Evolutionary conservation across 1,140 invertebrate genomes (phyloP).

Genomic region (Lordiphosa collinella): DNA sequence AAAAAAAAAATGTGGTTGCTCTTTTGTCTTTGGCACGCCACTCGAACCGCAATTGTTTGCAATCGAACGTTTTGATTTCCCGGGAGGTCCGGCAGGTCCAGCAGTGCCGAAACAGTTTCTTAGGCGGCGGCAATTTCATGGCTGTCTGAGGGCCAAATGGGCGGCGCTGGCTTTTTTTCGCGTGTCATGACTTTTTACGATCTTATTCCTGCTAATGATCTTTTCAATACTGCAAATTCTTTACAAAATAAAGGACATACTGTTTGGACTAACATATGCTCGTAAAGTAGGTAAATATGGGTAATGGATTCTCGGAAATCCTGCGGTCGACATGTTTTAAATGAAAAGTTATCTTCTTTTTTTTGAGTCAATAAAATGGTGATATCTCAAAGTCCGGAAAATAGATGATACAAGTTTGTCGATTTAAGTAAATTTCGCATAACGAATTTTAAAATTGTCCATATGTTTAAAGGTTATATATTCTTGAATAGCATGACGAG

Average conservation of each 20-base stretch:
- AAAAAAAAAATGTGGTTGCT: slow-evolving; percentile 30
- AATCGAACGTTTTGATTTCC: slow-evolving; percentile 71
- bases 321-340: background rate
- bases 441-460: no score
- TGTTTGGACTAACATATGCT: slow-evolving; percentile 32
- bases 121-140: slow-evolving; percentile 52
- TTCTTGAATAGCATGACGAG: no score
- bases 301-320: slow-evolving; percentile 11
- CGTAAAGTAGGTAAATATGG: slow-evolving; percentile 6
- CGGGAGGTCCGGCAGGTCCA: slow-evolving; percentile 51
- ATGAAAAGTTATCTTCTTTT: background rate
- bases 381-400: no score
- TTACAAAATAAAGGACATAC: slow-evolving; percentile 2
- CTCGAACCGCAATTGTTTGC: slow-evolving; percentile 63
- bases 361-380: no score
- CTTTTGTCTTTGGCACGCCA: slow-evolving; percentile 49
- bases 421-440: no score
- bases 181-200: slow-evolving; percentile 72
- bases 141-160: slow-evolving; percentile 32
- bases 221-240: slow-evolving; percentile 38
- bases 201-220: slow-evolving; percentile 75
- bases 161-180: slow-evolving; percentile 60
- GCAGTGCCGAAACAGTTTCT: slow-evolving; percentile 1
- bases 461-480: no score
- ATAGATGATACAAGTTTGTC: no score